Evolutionary conservation across 2,113 vertebrate species (phyloP), one percentile per base, ranked within the genome.

Genomic region (Uria aalge): DNA sequence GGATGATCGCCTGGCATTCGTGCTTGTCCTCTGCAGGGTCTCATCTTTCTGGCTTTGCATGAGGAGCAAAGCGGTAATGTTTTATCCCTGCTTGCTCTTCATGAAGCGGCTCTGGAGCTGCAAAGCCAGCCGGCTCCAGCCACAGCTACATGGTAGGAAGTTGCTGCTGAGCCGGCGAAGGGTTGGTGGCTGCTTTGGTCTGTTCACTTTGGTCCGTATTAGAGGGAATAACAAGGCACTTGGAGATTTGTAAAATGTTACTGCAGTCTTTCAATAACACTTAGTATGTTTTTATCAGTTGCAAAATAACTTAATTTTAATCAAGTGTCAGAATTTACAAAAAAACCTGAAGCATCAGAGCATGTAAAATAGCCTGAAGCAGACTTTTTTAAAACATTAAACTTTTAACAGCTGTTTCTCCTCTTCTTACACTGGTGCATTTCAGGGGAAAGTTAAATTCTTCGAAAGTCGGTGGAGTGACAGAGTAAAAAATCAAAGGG

Each of bases 351-450:
- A 41, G 87, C 52, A 73, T 86, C 77, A 71, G 47, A 92, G 66
- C 69, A 27, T 22, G 86, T 82, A n/a, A 78, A 92, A 92, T 32
- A 85, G 89, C 89, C 89, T 64, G 56, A 21, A 86, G 87, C 93
- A 95, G 66, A 18, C 38, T 26, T 59, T 41, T 95, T 78, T 60
- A 95, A 91, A 96, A 56, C 60, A 90, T 91, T 41, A 75, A 95
- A 91, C 60, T 96, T 91, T 56, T 2, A 87, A 10, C 91, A 95
- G 77, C 87, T 92, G 84, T 30, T 95, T 82, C 87, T 88, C 45
- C 34, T 81, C 69, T 72, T 75, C 73, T 84, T 40, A 38, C 80
- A 15, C 73, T 67, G 47, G 20, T 40, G 40, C 53, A 90, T 73
- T 92, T 87, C 34, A 56, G 84, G 80, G 80, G 57, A 71, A 59